Evolutionary conservation across 2,113 vertebrate genomes (phyloP).

Genomic region (Hypomesus transpacificus): DNA sequence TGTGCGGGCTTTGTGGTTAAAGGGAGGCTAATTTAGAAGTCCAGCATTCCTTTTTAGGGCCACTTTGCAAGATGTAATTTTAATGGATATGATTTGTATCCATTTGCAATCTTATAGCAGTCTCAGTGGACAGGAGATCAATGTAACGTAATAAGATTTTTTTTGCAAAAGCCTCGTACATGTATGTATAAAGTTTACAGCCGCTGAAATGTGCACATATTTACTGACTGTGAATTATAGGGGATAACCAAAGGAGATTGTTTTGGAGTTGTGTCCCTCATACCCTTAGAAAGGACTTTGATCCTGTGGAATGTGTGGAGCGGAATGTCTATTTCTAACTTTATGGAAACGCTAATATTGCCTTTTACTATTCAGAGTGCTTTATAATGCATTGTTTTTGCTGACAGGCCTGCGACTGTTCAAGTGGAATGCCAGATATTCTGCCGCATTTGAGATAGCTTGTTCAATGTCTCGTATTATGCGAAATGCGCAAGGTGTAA

Average conservation of each 20-base stretch:
- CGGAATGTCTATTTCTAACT: conserved; percentile 1
- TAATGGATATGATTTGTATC: not conserved
- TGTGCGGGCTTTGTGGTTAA: not conserved
- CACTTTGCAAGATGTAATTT: conserved; percentile 1
- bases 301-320: not conserved
- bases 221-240: not conserved
- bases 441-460: not conserved
- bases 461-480: conserved; percentile 15
- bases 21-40: not conserved
- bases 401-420: conserved; percentile 8
- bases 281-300: not conserved
- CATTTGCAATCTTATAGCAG: not conserved
- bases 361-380: conserved; percentile 12
- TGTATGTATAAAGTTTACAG: not conserved
- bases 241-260: not conserved
- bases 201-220: not conserved
- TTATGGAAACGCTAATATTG: not conserved
- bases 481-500: conserved; percentile 2
- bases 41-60: conserved; percentile 1
- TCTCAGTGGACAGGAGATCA: not conserved
- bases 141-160: not conserved
- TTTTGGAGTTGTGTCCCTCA: not conserved
- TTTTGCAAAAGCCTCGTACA: not conserved
- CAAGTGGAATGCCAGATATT: conserved; percentile 1
- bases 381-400: conserved; percentile 13